A percentile compares a stretch with the other conserved stretches of the same genome.
Evolutionary conservation across 2,113 vertebrate species (phyloP).

Genomic region (Gadus macrocephalus): DNA sequence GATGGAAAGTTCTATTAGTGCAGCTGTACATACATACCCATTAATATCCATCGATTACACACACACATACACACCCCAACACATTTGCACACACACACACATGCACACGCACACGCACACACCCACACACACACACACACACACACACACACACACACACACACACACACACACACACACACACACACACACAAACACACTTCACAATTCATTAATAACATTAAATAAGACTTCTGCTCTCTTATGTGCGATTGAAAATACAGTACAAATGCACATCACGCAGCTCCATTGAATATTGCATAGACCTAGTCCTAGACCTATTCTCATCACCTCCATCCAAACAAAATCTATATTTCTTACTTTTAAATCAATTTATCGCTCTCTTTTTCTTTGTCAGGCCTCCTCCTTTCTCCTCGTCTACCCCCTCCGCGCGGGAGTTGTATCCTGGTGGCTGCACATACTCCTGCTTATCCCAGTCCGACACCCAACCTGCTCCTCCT

Average conservation of each 20-base stretch:
- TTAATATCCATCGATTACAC: conserved; percentile 11
- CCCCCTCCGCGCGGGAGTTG: conserved; percentile 81
- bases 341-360: not conserved
- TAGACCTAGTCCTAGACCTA: conserved; percentile 20
- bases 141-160: conserved; percentile 17
- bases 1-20: conserved; percentile 32
- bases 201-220: conserved; percentile 14
- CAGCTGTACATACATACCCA: conserved; percentile 27
- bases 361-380: not conserved
- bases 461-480: conserved; percentile 96
- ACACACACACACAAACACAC: conserved; percentile 17
- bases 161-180: conserved; percentile 12
- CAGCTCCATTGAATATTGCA: conserved; percentile 32
- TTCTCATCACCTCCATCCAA: conserved; percentile 23
- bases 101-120: not conserved
- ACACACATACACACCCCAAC: conserved; percentile 23
- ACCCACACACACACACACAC: not conserved
- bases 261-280: conserved; percentile 35
- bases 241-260: conserved; percentile 38
- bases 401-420: conserved; percentile 70
- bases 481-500: conserved; percentile 80
- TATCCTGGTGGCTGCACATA: conserved; percentile 89
- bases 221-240: conserved; percentile 30
- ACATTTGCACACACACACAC: not conserved
- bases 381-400: conserved; percentile 11